These are phyloP conservation scores for Phalacrocorax carbo DNA, from an alignment of 2,113 vertebrate genomes.

Conservation along the genomic window DNA sequence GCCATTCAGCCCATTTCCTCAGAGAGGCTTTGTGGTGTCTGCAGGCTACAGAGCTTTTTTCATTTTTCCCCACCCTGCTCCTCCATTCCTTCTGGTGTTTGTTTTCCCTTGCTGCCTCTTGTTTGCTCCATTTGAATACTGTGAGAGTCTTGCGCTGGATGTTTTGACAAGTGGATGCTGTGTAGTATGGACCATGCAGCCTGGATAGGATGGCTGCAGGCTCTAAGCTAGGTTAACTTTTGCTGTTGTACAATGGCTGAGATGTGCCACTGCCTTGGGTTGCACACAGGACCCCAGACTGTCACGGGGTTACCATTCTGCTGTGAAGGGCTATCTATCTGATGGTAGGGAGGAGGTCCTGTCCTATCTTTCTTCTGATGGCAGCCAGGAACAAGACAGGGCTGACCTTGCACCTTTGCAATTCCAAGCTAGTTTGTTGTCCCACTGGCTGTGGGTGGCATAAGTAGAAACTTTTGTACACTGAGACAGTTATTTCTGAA, in stretches of 20 bases:
- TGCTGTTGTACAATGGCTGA: neutral
- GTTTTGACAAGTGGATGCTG: neutral
- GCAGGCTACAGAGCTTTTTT: neutral
- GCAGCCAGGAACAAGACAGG: neutral
- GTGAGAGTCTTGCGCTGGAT: neutral
- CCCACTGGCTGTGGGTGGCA: neutral
- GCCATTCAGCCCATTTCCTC: neutral
- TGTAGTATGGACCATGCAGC: neutral
- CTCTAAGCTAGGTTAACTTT: fast-evolving
- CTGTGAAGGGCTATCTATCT: neutral
- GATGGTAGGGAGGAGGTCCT: neutral
- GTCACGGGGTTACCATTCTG: fast-evolving
- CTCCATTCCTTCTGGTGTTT: neutral
- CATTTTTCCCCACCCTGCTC: neutral
- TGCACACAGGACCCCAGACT: neutral
- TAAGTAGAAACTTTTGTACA: neutral
- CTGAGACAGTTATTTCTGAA: neutral
- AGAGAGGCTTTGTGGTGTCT: neutral
- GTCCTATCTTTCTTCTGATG: neutral
- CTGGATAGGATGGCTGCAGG: neutral
- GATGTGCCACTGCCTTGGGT: neutral
- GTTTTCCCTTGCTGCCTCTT: neutral
- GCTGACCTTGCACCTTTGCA: neutral
- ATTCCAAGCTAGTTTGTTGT: neutral
- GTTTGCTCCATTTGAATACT: neutral